Evolutionary conservation across 1,140 invertebrate species (phyloP).

Genomic region (Gryon sp.): DNA sequence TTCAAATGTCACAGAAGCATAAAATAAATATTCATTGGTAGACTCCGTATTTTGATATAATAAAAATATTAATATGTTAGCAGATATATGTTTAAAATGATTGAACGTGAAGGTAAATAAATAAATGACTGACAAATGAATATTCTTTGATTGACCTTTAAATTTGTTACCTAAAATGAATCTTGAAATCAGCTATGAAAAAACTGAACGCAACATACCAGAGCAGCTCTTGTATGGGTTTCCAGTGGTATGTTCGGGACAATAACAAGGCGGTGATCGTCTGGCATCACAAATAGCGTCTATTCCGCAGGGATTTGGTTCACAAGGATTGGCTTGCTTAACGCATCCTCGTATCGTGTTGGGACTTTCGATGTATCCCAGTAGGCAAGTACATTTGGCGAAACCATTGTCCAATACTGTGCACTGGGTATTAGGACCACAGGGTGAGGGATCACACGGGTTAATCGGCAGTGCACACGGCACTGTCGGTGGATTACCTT

Average conservation of each 20-base stretch:
- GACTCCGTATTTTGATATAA: conserved; percentile 15
- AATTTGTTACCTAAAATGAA: conserved; percentile 25
- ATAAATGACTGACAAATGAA: conserved; percentile 19
- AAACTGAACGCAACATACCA: conserved; percentile 70
- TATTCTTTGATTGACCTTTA: conserved; percentile 7
- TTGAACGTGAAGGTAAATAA: conserved; percentile 47
- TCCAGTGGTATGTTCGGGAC: conserved; percentile 86
- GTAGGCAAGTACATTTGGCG: conserved; percentile 91
- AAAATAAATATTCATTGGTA: conserved; percentile 7
- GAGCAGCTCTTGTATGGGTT: conserved; percentile 88
- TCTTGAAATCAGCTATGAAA: conserved; percentile 16
- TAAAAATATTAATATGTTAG: neutral
- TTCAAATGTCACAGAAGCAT: conserved; percentile 51
- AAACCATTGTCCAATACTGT: conserved; percentile 89
- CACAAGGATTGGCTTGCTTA: conserved; percentile 87
- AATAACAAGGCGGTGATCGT: conserved; percentile 88
- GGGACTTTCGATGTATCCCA: conserved; percentile 90
- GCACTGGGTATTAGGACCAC: conserved; percentile 93
- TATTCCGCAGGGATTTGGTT: conserved; percentile 89
- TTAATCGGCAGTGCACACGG: conserved; percentile 85
- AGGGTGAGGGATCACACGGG: conserved; percentile 91
- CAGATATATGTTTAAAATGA: conserved; percentile 16
- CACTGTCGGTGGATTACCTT: conserved; percentile 88
- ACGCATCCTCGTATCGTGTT: conserved; percentile 92
- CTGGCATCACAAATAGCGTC: conserved; percentile 89